Percentiles rank a stretch among this genome's conserved stretches.
phyloP scores from a whole-genome alignment of 53 echinoderm and acorn worm species.

The Crossaster papposus region DNA sequence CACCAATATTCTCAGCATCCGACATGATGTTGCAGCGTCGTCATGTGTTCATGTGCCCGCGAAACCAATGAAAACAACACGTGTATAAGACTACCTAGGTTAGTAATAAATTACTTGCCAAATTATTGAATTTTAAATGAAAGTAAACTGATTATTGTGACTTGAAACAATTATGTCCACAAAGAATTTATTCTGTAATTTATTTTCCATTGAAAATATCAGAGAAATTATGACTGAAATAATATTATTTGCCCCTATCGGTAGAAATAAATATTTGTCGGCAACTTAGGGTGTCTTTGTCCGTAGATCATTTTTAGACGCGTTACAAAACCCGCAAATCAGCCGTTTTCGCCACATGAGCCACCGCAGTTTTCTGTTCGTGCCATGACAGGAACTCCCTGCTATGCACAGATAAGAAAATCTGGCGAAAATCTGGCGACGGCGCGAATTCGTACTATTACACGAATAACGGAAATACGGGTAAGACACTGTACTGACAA shows the following conservation, averaged over 20 bases:
- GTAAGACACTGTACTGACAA: too few relatives aligned
- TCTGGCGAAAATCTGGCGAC: too few relatives aligned
- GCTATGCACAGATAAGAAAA: background rate
- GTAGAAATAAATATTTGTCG: constrained; percentile 14
- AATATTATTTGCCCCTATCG: background rate
- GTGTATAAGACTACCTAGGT: background rate
- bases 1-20: background rate
- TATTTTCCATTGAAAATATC: constrained; percentile 2
- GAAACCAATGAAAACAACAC: background rate
- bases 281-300: background rate
- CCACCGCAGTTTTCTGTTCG: background rate
- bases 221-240: background rate
- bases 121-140: background rate
- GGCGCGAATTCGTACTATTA: too few relatives aligned
- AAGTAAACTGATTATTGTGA: background rate
- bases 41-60: background rate
- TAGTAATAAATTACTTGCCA: background rate
- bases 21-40: background rate
- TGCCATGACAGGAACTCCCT: background rate
- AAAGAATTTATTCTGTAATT: background rate
- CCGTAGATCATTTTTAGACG: background rate
- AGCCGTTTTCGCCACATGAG: background rate
- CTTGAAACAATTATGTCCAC: background rate
- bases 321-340: too few relatives aligned
- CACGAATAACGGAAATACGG: too few relatives aligned